phyloP scores from a whole-genome alignment of 2,797 vertebrate genomes.

The Sebastes hubbsi region DNA sequence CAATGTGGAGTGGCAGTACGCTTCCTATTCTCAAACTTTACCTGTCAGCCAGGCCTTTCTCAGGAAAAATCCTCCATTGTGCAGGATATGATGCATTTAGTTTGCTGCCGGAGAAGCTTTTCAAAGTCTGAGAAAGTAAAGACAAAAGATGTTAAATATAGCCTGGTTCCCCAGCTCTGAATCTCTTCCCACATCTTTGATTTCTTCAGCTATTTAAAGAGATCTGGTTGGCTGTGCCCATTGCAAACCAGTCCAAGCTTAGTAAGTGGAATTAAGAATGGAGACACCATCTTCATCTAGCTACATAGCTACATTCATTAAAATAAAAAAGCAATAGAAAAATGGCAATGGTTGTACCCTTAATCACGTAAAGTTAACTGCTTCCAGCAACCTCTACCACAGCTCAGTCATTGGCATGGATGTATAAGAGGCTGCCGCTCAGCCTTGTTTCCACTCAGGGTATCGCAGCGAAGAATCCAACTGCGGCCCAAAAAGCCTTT shows the following conservation, averaged over 20 bases:
- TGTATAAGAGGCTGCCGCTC: no score
- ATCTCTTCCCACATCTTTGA: background rate
- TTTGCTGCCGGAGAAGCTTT: background rate
- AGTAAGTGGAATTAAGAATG: background rate
- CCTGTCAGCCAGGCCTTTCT: background rate
- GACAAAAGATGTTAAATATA: background rate
- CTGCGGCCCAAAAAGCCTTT: background rate
- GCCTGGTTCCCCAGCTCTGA: background rate
- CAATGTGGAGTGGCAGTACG: no score
- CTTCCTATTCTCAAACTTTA: background rate
- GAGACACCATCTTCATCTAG: background rate
- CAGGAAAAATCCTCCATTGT: background rate
- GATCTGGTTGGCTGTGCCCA: background rate
- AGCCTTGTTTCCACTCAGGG: no score
- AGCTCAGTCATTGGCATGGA: no score
- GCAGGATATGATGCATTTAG: background rate
- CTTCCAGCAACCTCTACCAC: background rate
- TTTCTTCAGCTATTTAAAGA: background rate
- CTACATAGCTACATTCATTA: background rate
- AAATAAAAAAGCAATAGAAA: background rate
- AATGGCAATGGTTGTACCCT: background rate
- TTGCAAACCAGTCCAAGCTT: background rate
- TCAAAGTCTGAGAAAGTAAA: background rate
- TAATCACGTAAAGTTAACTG: background rate
- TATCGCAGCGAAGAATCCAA: background rate